Conservation (phyloP, 2,888 invertebrate genomes). For the Leuctra nigra region DNA sequence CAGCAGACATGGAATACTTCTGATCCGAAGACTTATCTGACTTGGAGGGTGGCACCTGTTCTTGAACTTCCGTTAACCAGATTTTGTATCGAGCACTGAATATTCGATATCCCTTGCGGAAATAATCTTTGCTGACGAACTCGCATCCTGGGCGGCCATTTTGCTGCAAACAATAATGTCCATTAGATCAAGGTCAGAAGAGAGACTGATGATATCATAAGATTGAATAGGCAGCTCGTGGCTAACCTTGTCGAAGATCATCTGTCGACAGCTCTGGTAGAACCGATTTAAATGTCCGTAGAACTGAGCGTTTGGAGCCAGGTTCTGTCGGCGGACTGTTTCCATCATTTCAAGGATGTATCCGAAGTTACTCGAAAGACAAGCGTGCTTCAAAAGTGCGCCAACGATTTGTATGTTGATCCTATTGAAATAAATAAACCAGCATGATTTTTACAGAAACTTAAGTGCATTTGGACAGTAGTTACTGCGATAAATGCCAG, state of each 20-base stretch:
- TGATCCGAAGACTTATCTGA: background rate
- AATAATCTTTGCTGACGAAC: constrained; percentile 34
- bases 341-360: constrained; percentile 66
- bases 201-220: too few relatives aligned
- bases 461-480: too few relatives aligned
- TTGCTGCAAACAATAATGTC: too few relatives aligned
- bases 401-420: constrained; percentile 70
- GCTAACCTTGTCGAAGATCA: constrained; percentile 47
- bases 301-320: constrained; percentile 56
- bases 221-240: too few relatives aligned
- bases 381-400: constrained; percentile 62
- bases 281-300: constrained; percentile 57
- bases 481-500: too few relatives aligned
- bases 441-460: too few relatives aligned
- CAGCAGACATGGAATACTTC: background rate
- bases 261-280: constrained; percentile 47
- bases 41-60: background rate
- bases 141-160: constrained; percentile 38
- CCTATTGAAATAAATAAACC: too few relatives aligned
- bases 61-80: constrained; percentile 40
- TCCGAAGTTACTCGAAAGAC: constrained; percentile 50
- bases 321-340: constrained; percentile 50
- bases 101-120: constrained; percentile 40
- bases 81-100: constrained; percentile 45
- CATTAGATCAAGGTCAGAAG: too few relatives aligned